These are phyloP conservation scores for Cochlearius cochlearius DNA, from an alignment of 2,113 vertebrate genomes.

Conservation along the genomic window DNA sequence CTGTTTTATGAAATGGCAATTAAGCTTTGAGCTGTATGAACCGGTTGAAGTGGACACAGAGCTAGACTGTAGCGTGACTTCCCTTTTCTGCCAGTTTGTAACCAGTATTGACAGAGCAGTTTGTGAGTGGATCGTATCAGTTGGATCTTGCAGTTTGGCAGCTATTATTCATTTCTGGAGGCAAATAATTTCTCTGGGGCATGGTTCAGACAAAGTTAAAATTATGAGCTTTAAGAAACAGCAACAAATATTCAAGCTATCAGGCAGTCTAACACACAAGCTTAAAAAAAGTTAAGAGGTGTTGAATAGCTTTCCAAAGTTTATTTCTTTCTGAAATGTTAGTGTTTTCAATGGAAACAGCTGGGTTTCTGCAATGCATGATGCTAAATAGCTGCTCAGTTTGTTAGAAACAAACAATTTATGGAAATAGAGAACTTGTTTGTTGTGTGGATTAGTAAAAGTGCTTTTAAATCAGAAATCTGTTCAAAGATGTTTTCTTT, in stretches of 20 bases:
- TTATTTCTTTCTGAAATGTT: background rate
- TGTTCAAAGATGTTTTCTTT: background rate
- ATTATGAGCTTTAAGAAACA: background rate
- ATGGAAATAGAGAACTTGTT: background rate
- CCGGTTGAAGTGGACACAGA: background rate
- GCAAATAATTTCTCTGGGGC: background rate
- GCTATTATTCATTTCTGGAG: background rate
- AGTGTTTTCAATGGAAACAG: background rate
- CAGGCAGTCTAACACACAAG: background rate
- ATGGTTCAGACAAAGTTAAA: background rate
- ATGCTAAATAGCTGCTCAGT: background rate
- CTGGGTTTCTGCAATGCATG: background rate
- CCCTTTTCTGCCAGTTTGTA: background rate
- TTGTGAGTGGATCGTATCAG: background rate
- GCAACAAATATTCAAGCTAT: background rate
- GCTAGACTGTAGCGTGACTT: background rate
- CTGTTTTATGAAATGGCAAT: background rate
- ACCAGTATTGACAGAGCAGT: conserved; percentile 23
- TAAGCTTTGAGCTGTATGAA: background rate
- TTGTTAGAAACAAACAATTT: background rate
- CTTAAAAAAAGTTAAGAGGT: background rate
- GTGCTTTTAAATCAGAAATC: background rate
- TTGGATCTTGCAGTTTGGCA: background rate
- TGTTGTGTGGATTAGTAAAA: background rate
- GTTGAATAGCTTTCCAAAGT: background rate